These are phyloP conservation scores for Choristoneura rosaceana DNA, from an alignment of 2,888 invertebrate genomes.

Conservation along the genomic window DNA sequence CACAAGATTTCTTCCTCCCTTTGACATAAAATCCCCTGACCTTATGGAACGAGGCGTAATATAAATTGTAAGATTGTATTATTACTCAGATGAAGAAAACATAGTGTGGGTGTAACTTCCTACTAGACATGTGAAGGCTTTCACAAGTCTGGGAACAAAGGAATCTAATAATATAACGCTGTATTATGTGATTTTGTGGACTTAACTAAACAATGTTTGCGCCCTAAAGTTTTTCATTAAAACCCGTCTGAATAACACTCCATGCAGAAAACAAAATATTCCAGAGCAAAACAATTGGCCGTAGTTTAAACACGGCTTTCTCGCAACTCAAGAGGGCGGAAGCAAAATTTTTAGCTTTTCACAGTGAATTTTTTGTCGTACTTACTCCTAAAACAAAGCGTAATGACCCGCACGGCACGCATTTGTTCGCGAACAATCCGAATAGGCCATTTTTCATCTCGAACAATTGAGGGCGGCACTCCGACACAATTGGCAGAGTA, in stretches of 20 bases:
- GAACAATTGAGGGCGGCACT: conserved; percentile 84
- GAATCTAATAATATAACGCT: conserved; percentile 15
- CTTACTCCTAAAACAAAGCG: conserved; percentile 83
- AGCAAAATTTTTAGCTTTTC: conserved; percentile 75
- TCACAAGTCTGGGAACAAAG: conserved; percentile 23
- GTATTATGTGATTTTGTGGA: conserved; percentile 11
- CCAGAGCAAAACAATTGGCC: conserved; percentile 70
- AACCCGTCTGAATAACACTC: conserved; percentile 14
- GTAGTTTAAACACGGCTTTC: conserved; percentile 69
- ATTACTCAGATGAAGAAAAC: conserved; percentile 20
- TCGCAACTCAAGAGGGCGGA: conserved; percentile 72
- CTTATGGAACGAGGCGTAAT: conserved; percentile 23
- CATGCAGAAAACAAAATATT: conserved; percentile 58
- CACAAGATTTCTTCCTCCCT: conserved; percentile 39
- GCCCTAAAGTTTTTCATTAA: conserved; percentile 20
- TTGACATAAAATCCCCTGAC: conserved; percentile 34
- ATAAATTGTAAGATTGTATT: conserved; percentile 31
- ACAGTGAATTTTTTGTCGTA: conserved; percentile 78
- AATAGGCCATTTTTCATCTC: conserved; percentile 84
- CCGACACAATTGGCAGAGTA: conserved; percentile 83
- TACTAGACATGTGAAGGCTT: conserved; percentile 25
- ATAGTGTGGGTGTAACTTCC: conserved; percentile 16
- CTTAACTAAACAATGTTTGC: conserved; percentile 20
- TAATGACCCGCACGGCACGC: conserved; percentile 84
- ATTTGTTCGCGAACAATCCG: conserved; percentile 84